Evolutionary conservation across 2,797 vertebrate species (phyloP).

Genomic region (Cottoperca gobio): DNA sequence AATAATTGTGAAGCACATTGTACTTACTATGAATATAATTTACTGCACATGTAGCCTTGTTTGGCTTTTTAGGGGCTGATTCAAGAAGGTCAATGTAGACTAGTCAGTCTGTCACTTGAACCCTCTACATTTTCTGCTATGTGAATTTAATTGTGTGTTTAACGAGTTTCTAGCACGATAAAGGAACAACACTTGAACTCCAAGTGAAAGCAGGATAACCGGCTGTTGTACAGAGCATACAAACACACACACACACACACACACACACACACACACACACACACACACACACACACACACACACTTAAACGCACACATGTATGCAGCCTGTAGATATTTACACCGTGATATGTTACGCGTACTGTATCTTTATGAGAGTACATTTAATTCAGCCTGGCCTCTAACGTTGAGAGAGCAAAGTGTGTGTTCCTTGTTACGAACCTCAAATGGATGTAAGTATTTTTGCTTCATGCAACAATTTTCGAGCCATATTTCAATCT

Average conservation of each 20-base stretch:
- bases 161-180: slow-evolving; percentile 56
- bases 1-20: slow-evolving; percentile 73
- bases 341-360: slow-evolving; percentile 35
- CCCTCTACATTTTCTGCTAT: slow-evolving; percentile 42
- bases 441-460: slow-evolving; percentile 53
- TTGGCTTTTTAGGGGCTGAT: slow-evolving; percentile 55
- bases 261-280: slow-evolving; percentile 25
- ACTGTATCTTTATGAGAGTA: slow-evolving; percentile 40
- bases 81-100: slow-evolving; percentile 39
- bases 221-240: slow-evolving; percentile 67
- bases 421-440: slow-evolving; percentile 49
- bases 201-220: slow-evolving; percentile 13
- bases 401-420: slow-evolving; percentile 51
- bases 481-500: slow-evolving; percentile 63
- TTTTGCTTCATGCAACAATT: slow-evolving; percentile 55
- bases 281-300: slow-evolving; percentile 21
- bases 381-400: slow-evolving; percentile 65
- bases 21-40: slow-evolving; percentile 76
- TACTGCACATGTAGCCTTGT: slow-evolving; percentile 65
- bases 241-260: slow-evolving; percentile 21
- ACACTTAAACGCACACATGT: slow-evolving; percentile 18
- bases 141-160: slow-evolving; percentile 54
- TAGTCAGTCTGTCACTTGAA: slow-evolving; percentile 29
- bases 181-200: slow-evolving; percentile 44
- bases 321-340: slow-evolving; percentile 68